Base-by-base conservation (phyloP, 2,113 vertebrate species). In the Terrapene triunguis region DNA sequence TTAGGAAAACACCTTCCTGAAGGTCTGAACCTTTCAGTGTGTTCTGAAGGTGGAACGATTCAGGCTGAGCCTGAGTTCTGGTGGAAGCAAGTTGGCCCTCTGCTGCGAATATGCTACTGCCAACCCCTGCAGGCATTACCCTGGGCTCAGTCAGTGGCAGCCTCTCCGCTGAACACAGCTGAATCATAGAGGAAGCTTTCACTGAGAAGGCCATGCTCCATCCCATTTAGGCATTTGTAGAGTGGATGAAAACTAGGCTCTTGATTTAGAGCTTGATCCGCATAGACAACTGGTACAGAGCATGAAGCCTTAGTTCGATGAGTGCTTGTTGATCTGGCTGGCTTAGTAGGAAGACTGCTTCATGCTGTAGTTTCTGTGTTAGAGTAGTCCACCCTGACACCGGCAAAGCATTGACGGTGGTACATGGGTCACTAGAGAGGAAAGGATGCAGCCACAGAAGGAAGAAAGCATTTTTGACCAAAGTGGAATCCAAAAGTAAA, bases 261-360 rank as follows among this genome's bases (percentile, higher is more conserved):
- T 91, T 91, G 87, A 92, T 16, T 93, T 89, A 25, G 1, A 91
- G 94, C 89, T 85, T 81, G 83, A 24, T 87, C 84, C 85, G 32
- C n/a, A 44, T 82, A 85, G 93, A 65, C n/a, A 72, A 38, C n/a
- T 5, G 5, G 42, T 27, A 65, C 0, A 8, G 38, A 13, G 0
- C 19, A 25, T 6, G 32, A 88, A 92, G 29, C 54, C 27, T 4
- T 32, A 48, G 35, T 55, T 88, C 11, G 57, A 38, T 69, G 9
- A 0, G 0, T 79, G 95, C 57, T 86, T 0, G 0, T 90, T 89
- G 88, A 81, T 0, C 0, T 59, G 57, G 38, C 50, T 24, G 84
- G 53, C 59, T 50, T 29, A 48, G 6, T 84, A 82, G 89, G 51
- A 47, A 81, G 72, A 25, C 54, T 80, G 13, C 72, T 90, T 50